Base-by-base conservation (phyloP, 2,113 vertebrate genomes). In the Amphiprion ocellaris region DNA sequence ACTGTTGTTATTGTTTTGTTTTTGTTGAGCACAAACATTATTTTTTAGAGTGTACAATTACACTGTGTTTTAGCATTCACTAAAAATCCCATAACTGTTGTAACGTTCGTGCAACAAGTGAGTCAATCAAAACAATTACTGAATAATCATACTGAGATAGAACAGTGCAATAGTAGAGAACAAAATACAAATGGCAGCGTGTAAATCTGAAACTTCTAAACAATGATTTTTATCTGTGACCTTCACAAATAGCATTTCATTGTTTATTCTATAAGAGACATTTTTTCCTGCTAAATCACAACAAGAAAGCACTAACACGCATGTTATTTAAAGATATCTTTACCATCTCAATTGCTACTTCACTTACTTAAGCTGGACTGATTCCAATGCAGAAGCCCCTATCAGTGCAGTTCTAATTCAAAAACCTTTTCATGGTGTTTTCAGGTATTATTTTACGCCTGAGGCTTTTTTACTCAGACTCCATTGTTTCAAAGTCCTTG, bases 391-490 rank as follows among this genome's bases (percentile, higher is more conserved):
- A 61, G 19, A 61, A 67, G 64, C 77, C 74, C 26, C 15, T 63
- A 75, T 71, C 41, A 5, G 26, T 28, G 17, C 5, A 21, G 30
- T 46, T 61, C 16, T 54, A 46, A 52, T 77, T 59, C 28, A 64
- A 67, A 83, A 58, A 55, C 5, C 23, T n/a, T 44, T 50, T 74
- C 60, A 16, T 52, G 14, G 61, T 77, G 47, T 76, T 82, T 69
- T 52, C 68, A n/a, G 41, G 60, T 63, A 74, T 79, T 47, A 74
- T 68, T 76, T 62, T 79, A 23, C 33, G 54, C 49, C n/a, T 6
- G 9, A 37, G 49, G 37, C 54, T 33, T 69, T 33, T 41, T 4
- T 5, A 37, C 37, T 44, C 0, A 14, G n/a, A 71, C 69, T 70
- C 21, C 46, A 47, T 58, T 69, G 64, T 70, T 70, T 50, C 7